A percentile compares a stretch with the other conserved stretches of the same genome.
phyloP scores from a whole-genome alignment of 1,140 invertebrate species.

The Anastatus disparis region DNA sequence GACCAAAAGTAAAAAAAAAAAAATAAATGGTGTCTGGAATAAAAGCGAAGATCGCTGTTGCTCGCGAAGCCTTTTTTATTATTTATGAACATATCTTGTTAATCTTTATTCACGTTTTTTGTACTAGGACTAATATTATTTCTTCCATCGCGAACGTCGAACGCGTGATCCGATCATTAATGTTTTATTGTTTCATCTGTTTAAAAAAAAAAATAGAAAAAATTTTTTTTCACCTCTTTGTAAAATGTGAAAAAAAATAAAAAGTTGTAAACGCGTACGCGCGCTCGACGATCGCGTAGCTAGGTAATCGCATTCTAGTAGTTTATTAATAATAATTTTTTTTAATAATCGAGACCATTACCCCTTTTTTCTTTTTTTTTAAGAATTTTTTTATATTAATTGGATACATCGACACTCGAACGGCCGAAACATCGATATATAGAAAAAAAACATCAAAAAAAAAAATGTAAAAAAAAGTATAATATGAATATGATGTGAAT shows the following conservation, averaged over 20 bases:
- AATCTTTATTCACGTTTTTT: slow-evolving; percentile 61
- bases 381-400: background rate
- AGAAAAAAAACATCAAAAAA: slow-evolving; percentile 30
- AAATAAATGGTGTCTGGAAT: slow-evolving; percentile 51
- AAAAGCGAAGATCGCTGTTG: slow-evolving; percentile 60
- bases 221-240: slow-evolving; percentile 13
- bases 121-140: slow-evolving; percentile 52
- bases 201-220: slow-evolving; percentile 31
- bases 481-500: slow-evolving; percentile 25
- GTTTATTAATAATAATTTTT: slow-evolving; percentile 42
- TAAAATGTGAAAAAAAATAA: background rate
- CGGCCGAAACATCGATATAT: slow-evolving; percentile 34
- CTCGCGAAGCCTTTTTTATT: slow-evolving; percentile 58
- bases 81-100: slow-evolving; percentile 66
- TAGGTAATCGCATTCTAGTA: slow-evolving; percentile 42
- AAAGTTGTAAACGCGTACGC: slow-evolving; percentile 38
- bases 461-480: slow-evolving; percentile 27
- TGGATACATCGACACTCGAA: slow-evolving; percentile 43
- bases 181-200: slow-evolving; percentile 40
- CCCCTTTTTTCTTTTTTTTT: slow-evolving; percentile 42
- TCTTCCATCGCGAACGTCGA: slow-evolving; percentile 49
- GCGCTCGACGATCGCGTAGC: slow-evolving; percentile 37
- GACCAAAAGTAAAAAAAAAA: too few species aligned
- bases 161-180: slow-evolving; percentile 18
- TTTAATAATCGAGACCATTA: slow-evolving; percentile 10